A percentile compares a stretch with the other conserved stretches of the same genome.
Conservation (phyloP, 2,888 invertebrate genomes). For the Leucophenga maculata region DNA sequence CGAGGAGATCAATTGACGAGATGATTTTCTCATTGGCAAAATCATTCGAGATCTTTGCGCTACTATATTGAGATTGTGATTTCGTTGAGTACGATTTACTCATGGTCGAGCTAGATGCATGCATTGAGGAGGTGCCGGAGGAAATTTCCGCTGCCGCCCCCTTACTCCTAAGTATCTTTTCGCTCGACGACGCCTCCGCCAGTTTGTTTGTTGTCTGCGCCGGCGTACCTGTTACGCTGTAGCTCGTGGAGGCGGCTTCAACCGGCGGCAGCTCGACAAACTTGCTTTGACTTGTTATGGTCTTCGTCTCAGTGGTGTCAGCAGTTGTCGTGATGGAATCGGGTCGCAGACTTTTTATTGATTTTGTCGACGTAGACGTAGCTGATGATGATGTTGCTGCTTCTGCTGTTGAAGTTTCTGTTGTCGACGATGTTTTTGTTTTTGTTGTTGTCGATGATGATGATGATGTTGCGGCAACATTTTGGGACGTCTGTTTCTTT, state of each 20-base stretch:
- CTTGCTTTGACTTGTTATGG: conserved; percentile 54
- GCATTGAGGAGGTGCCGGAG: conserved; percentile 36
- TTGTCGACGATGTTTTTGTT: conserved; percentile 26
- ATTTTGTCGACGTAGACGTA: conserved; percentile 55
- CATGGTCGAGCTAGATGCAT: conserved; percentile 36
- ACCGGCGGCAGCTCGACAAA: conserved; percentile 41
- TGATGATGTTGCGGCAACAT: conserved; percentile 30
- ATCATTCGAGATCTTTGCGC: conserved; percentile 52
- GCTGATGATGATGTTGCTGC: conserved; percentile 48
- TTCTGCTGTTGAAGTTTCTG: conserved; percentile 53
- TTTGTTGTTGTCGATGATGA: conserved; percentile 25
- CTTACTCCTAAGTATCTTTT: not conserved
- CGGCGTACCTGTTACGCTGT: conserved; percentile 18
- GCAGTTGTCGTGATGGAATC: conserved; percentile 51
- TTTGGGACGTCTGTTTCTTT: conserved; percentile 58
- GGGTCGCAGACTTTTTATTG: conserved; percentile 56
- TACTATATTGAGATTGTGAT: conserved; percentile 47
- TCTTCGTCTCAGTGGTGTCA: conserved; percentile 49
- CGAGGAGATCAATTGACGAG: conserved; percentile 65
- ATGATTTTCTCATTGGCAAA: conserved; percentile 62
- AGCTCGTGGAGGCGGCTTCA: not conserved
- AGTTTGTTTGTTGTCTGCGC: conserved; percentile 9
- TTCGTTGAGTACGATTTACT: conserved; percentile 44
- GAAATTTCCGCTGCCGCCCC: not conserved
- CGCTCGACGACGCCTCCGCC: not conserved